Conservation (phyloP, 2,113 vertebrate genomes). For the Cisticola juncidis region DNA sequence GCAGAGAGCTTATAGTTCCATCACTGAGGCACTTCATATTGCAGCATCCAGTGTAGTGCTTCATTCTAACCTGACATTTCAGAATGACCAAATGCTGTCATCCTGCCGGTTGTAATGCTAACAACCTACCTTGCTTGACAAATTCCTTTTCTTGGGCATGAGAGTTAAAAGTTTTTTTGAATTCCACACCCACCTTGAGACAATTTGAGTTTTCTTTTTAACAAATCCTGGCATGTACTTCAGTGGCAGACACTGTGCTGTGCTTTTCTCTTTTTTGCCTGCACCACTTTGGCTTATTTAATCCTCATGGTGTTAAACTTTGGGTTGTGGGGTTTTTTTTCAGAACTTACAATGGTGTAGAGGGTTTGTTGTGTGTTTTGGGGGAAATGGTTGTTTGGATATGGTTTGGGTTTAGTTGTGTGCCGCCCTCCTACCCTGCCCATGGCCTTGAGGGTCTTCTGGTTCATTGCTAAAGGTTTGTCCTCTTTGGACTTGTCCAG, state of each 20-base stretch:
- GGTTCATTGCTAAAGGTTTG: neutral
- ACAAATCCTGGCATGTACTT: neutral
- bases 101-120: neutral
- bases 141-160: neutral
- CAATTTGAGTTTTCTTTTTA: neutral
- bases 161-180: neutral
- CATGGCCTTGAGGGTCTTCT: neutral
- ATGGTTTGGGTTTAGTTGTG: neutral
- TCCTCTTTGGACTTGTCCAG: neutral
- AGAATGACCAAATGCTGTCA: neutral
- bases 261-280: neutral
- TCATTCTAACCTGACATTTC: neutral
- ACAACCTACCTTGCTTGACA: neutral
- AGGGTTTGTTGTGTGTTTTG: neutral
- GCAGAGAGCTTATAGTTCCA: neutral
- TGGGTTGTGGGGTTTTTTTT: rapidly evolving
- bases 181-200: neutral
- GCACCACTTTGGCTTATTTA: neutral
- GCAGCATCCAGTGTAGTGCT: neutral
- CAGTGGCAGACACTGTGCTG: neutral
- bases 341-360: neutral
- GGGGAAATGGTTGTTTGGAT: neutral
- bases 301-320: rapidly evolving
- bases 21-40: neutral
- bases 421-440: neutral